Percentiles rank a stretch among this genome's conserved stretches.
Evolutionary conservation across 2,888 invertebrate genomes (phyloP).

Genomic region (Kryphioiulus occultus): DNA sequence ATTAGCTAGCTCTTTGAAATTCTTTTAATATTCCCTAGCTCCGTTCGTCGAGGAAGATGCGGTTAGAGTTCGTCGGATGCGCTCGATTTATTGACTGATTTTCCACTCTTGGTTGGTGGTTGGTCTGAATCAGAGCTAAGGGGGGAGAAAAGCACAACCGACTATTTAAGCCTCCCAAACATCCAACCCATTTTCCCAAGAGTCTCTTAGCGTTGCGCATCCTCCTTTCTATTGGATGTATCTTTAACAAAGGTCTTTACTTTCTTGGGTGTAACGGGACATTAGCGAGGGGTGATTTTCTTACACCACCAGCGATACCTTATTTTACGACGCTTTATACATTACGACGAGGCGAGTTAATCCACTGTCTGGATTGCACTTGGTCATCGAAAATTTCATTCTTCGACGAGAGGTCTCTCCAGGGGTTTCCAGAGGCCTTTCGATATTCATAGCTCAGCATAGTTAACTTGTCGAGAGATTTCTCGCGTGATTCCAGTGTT

Average conservation of each 20-base stretch:
- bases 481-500: not conserved
- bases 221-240: conserved; percentile 3
- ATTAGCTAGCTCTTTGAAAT: conserved; percentile 7
- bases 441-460: not conserved
- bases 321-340: conserved; percentile 12
- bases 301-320: not conserved
- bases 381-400: conserved; percentile 21
- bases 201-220: not conserved
- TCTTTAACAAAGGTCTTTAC: conserved; percentile 39
- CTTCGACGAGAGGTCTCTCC: conserved; percentile 3
- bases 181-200: conserved; percentile 33
- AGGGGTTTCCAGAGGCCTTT: not conserved
- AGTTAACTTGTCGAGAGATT: not conserved
- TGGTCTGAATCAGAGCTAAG: not conserved
- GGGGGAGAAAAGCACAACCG: conserved; percentile 9
- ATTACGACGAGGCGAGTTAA: not conserved
- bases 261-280: conserved; percentile 20
- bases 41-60: not conserved
- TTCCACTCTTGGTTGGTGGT: not conserved
- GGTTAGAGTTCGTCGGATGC: not conserved
- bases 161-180: conserved; percentile 11
- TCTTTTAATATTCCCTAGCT: conserved; percentile 33
- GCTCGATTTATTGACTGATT: conserved; percentile 39
- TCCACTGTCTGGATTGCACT: not conserved
- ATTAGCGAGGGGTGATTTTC: conserved; percentile 32